Base-by-base conservation (phyloP, 2,797 vertebrate genomes). In the Liasis olivaceus region DNA sequence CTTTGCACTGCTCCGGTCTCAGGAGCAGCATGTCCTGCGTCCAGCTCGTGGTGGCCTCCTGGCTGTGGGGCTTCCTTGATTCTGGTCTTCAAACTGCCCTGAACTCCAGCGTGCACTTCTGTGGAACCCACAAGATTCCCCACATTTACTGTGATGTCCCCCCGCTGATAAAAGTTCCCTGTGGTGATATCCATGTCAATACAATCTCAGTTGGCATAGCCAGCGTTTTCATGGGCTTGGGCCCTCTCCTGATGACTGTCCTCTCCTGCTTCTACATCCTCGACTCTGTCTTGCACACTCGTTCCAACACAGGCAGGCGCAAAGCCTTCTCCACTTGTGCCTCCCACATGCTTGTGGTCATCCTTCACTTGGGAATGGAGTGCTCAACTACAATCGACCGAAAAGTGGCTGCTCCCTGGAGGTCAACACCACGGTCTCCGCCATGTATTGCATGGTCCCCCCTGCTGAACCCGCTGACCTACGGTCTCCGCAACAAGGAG, bases 401-500 rank as follows among this genome's bases (percentile, higher is more conserved):
- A 81, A 28, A 0, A 2, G 86, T 1, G 91, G 86, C 12, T 88
- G 62, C 36, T 77, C 91, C 15, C 14, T 91, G 24, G 42, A 63
- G 4, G 92, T 51, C 0, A 84, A 95, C 59, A 22, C 17, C 0
- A 72, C 96, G 84, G 92, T 96, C 12, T 97, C 97, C 0, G 1
- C 58, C 0, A 20, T 97, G 6, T 97, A 94, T 60, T 96, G 96
- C 0, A 94, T 96, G 0, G 0, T 97, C 90, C 94, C 88, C 0
- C 97, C 97, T 94, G 95, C n/a, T 97, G 93, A 97, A 96, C 93
- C 96, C 97, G 2, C 81, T 97, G 56, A 96, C 95, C 86, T 98
- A 97, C n/a, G 97, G 97, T 64, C 94, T 97, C 24, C 93, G 92
- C 62, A 97, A 96, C 88, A 96, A 90, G 85, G 96, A 96, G 60